Base-by-base conservation (phyloP, 2,113 vertebrate genomes). In the Casuarius casuarius region DNA sequence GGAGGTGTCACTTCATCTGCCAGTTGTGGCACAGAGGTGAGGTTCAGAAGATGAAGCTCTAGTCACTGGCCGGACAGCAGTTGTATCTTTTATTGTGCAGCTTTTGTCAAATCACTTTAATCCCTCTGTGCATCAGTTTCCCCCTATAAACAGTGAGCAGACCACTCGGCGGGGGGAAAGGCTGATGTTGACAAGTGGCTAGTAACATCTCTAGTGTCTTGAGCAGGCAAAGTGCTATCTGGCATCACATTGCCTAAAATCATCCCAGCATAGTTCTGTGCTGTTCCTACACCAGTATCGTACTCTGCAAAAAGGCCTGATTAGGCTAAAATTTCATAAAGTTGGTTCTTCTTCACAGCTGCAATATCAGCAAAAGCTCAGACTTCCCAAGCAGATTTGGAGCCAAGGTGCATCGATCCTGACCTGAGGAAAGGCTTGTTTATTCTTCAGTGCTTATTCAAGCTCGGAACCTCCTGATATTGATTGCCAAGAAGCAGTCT, bases 401-500 rank as follows among this genome's bases (percentile, higher is more conserved):
- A 92, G 83, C 52, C 86, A 90, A 92, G 92, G 86, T 19, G 10
- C 38, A 84, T 78, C 0, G 0, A 84, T 71, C 38, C 61, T 65
- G 70, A 62, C 61, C 72, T 65, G 78, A 79, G 92, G 52, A 90
- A 92, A 93, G 10, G 16, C 35, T 72, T 75, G 76, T 89, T 65
- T 23, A 35, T 71, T 94, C 44, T 83, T 59, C 66, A 5, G 1
- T 73, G 58, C 62, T 83, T 83, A 65, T 87, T 79, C 56, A 89
- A 86, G 62, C 44, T 83, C 62, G 46, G 29, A 86, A 66, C 9
- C 46, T 56, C 61, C 56, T 73, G 26, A 42, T 42, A 35, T 46
- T 80, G 84, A 35, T 46, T 80, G 84, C 79, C 87, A 91, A 88
- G 46, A 81, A 91, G 74, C 71, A 94, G 62, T 74, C 49, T 70